Percentiles rank a stretch among this genome's conserved stretches.
phyloP scores from a whole-genome alignment of 2,113 vertebrate species.

The Pheucticus melanocephalus region DNA sequence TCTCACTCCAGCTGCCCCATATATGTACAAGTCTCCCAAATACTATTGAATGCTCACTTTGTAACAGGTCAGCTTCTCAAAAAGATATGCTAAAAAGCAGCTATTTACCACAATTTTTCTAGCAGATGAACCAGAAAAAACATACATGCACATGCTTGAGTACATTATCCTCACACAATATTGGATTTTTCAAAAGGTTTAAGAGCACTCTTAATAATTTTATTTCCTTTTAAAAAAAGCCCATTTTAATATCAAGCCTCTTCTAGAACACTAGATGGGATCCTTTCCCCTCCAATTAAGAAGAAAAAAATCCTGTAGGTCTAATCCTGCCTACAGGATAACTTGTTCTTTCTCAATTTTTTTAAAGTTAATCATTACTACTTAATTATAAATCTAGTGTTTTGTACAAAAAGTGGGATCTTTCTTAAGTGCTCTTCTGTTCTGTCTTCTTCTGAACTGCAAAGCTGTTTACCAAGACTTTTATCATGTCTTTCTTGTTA shows the following conservation, averaged over 20 bases:
- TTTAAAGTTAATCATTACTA: background rate
- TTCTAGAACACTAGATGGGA: background rate
- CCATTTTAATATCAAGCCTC: background rate
- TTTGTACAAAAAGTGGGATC: background rate
- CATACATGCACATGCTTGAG: accelerated
- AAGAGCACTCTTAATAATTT: background rate
- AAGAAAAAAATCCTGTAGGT: background rate
- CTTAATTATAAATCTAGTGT: background rate
- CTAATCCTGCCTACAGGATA: conserved; percentile 2
- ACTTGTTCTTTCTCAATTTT: background rate
- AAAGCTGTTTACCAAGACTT: background rate
- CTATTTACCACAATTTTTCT: background rate
- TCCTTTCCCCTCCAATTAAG: background rate
- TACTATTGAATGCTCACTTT: background rate
- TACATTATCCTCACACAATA: background rate
- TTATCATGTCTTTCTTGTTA: background rate
- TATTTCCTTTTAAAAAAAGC: background rate
- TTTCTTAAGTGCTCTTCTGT: background rate
- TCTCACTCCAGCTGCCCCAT: background rate
- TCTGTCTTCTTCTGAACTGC: background rate
- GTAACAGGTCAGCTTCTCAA: background rate
- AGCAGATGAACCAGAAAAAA: background rate
- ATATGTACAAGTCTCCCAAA: background rate
- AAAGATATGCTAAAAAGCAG: background rate
- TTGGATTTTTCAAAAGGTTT: background rate